Base-by-base conservation (phyloP, 2,888 invertebrate species). In the Caprella mutica region DNA sequence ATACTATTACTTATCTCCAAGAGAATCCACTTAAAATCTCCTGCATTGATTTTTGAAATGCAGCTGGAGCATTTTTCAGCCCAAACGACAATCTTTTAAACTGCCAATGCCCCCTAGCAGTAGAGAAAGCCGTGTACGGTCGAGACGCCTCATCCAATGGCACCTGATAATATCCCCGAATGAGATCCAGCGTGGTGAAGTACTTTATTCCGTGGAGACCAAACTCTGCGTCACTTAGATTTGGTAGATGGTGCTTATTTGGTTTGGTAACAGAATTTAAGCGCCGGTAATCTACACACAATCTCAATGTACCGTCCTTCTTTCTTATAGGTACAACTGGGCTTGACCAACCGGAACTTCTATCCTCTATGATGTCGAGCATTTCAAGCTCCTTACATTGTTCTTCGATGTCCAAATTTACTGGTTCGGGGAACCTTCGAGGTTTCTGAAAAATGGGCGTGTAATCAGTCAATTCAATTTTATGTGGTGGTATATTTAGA, bases 161-260 rank as follows among this genome's bases (percentile, higher is more conserved):
- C 17, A 40, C 21, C 21, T 40, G 40, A n/a, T 40, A 40, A 40
- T 19, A 40, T 5, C 43, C 23, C 5, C 43, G 5, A 9, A 43
- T 33, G 2, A 50, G 26, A 21, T 50, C 50, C 29, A 50, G 29
- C 21, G 26, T 50, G 14, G 50, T 50, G 14, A 50, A 50, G n/a
- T 48, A 30, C 19, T 50, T 50, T 14, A 50, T 33, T n/a, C 50
- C 50, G 23, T 30, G 50, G 6, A 50, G 50, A 3, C 50, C 50
- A 50, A 50, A 50, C 14, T 33, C 50, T 17, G 50, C 29, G 33
- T 50, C 29, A n/a, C 17, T 4, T 21, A 30, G 5, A 21, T 50
- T 8, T 3, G 43, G 43, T 12, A 21, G 21, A 23, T 23, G 43
- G 17, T 24, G 26, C 17, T 43, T 43, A 43, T 43, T 23, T 12